phyloP scores from a whole-genome alignment of 2,797 vertebrate genomes.

The Fringilla coelebs region DNA sequence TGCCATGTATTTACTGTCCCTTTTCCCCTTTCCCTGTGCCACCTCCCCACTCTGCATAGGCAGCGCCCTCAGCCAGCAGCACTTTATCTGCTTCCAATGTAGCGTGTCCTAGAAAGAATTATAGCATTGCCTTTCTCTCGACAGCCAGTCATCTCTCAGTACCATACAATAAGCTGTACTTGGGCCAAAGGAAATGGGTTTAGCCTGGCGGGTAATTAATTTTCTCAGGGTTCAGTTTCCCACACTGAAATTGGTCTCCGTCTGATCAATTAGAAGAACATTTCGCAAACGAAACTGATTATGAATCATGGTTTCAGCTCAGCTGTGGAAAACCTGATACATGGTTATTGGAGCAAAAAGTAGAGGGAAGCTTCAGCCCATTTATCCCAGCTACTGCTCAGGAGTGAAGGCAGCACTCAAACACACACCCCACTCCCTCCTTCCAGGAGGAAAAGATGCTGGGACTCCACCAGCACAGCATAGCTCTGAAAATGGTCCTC shows the following conservation, averaged over 20 bases:
- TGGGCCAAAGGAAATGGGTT: constrained; percentile 68
- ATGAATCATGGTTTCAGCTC: constrained; percentile 49
- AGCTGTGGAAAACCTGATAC: constrained; percentile 43
- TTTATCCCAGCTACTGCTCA: not conserved
- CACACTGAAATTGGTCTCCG: constrained; percentile 57
- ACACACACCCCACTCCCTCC: not conserved
- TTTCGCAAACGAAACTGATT: constrained; percentile 56
- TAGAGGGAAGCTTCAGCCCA: not conserved
- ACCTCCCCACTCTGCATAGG: not conserved
- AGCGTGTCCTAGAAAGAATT: constrained; percentile 55
- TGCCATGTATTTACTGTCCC: not conserved
- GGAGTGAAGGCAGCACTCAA: not conserved
- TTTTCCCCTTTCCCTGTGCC: not conserved
- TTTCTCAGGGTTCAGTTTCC: constrained; percentile 60
- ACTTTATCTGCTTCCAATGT: constrained; percentile 44
- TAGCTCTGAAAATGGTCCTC: not conserved
- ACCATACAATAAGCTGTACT: constrained; percentile 59
- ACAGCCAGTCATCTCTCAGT: constrained; percentile 62
- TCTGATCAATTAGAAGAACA: constrained; percentile 69
- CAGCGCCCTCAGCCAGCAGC: constrained; percentile 28
- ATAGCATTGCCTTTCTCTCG: constrained; percentile 50
- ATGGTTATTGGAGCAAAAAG: not conserved
- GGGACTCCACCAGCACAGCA: not conserved
- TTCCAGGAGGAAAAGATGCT: not conserved
- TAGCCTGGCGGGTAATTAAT: constrained; percentile 71